Conservation (phyloP, 2,888 invertebrate genomes). For the Therioaphis trifolii region DNA sequence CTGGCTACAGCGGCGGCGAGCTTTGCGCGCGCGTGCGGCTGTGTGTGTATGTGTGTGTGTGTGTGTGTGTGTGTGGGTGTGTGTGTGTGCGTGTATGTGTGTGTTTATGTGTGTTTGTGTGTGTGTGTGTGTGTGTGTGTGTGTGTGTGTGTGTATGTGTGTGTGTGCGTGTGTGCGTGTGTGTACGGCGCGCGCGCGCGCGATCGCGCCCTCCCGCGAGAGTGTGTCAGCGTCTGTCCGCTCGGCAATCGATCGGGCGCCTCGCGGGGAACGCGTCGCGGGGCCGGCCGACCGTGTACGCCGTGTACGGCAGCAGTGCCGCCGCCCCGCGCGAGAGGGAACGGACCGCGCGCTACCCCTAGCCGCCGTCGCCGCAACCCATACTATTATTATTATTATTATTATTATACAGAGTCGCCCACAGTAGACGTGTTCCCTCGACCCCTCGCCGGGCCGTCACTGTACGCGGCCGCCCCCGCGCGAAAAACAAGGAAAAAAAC, state of each 20-base stretch:
- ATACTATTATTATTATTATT: background rate
- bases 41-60: background rate
- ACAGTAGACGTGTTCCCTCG: background rate
- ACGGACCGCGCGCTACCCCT: constrained; percentile 4
- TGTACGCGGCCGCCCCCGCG: constrained; percentile 3
- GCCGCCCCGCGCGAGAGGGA: constrained; percentile 14
- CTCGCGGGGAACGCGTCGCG: background rate
- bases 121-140: too few relatives aligned
- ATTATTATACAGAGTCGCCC: background rate
- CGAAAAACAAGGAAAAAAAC: constrained; percentile 44
- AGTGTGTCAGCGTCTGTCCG: background rate
- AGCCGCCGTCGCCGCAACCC: constrained; percentile 9
- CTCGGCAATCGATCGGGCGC: constrained; percentile 48
- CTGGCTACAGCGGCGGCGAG: too few relatives aligned
- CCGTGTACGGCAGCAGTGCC: too few relatives aligned
- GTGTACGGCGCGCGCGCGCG: background rate
- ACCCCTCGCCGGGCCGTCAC: background rate
- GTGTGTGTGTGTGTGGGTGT: background rate
- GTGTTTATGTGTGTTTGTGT: too few relatives aligned
- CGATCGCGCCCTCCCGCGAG: background rate
- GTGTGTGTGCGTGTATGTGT: background rate
- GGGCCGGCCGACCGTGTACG: background rate
- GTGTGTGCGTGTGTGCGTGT: background rate
- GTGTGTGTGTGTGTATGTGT: background rate
- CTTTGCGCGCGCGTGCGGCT: background rate